phyloP scores from a whole-genome alignment of 2,797 vertebrate genomes.

The Pantherophis vulpinus region DNA sequence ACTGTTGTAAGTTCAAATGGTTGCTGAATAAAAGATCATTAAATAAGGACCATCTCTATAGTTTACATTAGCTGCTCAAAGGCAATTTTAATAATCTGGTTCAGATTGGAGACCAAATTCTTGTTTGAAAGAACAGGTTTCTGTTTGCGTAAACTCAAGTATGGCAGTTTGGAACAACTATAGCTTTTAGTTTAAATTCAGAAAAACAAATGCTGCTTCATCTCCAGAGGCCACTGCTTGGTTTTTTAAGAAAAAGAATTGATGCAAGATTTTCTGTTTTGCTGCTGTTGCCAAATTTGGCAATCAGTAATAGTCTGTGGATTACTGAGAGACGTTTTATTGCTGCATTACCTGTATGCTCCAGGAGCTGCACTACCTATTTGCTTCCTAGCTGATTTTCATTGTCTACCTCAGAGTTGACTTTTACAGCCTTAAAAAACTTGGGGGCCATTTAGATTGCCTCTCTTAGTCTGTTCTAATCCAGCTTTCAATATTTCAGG shows the following conservation, averaged over 20 bases:
- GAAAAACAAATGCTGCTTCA: not conserved
- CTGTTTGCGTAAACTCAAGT: not conserved
- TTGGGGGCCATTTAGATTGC: not conserved
- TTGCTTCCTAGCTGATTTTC: not conserved
- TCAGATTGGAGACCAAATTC: not conserved
- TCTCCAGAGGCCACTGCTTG: not conserved
- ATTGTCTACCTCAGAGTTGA: not conserved
- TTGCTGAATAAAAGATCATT: not conserved
- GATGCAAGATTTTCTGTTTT: not conserved
- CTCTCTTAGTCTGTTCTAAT: not conserved
- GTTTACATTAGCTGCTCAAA: not conserved
- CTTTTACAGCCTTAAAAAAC: not conserved
- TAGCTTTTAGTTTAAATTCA: not conserved
- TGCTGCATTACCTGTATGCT: not conserved
- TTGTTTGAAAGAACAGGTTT: not conserved
- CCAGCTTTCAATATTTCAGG: not conserved
- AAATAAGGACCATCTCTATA: not conserved
- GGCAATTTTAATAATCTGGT: not conserved
- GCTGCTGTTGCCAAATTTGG: not conserved
- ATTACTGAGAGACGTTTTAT: not conserved
- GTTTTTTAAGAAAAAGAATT: not conserved
- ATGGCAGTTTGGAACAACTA: not conserved
- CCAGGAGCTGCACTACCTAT: not conserved
- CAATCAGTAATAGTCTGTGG: not conserved
- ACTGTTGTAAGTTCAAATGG: not conserved